phyloP scores from a whole-genome alignment of 2,113 vertebrate genomes.

The Phocoena sinus region DNA sequence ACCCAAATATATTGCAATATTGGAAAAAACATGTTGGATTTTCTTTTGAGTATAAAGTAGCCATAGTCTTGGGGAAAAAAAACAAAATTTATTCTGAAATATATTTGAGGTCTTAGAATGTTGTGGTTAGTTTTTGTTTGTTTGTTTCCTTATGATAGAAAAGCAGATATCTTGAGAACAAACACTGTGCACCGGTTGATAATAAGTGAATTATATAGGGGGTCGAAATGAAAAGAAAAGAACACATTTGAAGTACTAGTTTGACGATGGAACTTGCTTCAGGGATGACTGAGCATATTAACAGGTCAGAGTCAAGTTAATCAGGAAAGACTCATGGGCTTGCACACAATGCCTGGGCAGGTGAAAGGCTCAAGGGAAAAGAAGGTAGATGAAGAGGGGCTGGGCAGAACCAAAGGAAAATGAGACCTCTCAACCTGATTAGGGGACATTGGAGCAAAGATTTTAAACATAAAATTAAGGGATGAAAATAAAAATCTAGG shows the following conservation, averaged over 20 bases:
- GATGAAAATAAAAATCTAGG: background rate
- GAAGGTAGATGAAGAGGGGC: background rate
- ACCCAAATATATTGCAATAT: background rate
- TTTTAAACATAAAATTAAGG: background rate
- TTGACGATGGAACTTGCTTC: background rate
- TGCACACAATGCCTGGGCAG: background rate
- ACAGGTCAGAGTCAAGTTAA: background rate
- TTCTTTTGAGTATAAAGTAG: background rate
- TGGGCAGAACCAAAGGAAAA: background rate
- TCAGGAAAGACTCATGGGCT: background rate
- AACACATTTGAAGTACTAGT: background rate
- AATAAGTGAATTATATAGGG: background rate
- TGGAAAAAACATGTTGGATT: background rate
- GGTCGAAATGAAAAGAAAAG: background rate
- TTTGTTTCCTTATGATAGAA: background rate
- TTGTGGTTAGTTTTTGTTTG: background rate
- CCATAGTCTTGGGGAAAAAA: background rate
- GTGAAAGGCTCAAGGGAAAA: background rate
- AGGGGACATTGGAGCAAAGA: background rate
- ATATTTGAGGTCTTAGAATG: background rate
- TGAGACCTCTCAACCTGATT: background rate
- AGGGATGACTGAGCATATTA: background rate
- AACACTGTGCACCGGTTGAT: background rate
- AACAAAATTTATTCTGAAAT: slow-evolving; percentile 15
- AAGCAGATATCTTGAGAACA: background rate